Conservation (phyloP, 1,140 invertebrate genomes). For the Heterodera schachtii region DNA sequence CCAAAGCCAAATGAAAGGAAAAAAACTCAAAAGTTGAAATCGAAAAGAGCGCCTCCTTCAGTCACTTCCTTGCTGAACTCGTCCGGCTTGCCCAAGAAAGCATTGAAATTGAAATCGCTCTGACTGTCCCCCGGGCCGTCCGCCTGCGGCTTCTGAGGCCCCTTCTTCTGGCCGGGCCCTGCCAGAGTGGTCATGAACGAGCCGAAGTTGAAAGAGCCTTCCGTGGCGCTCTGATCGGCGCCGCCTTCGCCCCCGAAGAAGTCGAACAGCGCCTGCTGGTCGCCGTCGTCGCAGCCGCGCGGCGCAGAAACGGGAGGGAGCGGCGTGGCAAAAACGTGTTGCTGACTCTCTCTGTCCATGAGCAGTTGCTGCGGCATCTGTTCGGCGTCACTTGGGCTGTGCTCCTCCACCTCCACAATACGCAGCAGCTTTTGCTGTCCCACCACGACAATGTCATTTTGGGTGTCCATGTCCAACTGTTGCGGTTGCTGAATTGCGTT, state of each 20-base stretch:
- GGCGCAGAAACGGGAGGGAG: not conserved
- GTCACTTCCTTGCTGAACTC: not conserved
- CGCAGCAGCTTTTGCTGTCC: too few relatives aligned
- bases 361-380: too few relatives aligned
- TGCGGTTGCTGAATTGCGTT: not conserved
- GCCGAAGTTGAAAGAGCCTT: not conserved
- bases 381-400: too few relatives aligned
- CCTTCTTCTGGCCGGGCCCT: not conserved
- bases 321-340: not conserved
- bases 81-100: not conserved
- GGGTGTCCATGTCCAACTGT: not conserved
- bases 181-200: not conserved
- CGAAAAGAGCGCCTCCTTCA: not conserved
- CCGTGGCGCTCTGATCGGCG: not conserved
- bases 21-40: not conserved
- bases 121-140: not conserved
- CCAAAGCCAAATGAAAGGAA: too few relatives aligned
- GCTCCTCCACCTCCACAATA: too few relatives aligned
- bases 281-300: not conserved
- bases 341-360: not conserved
- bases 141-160: not conserved
- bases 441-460: too few relatives aligned
- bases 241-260: not conserved
- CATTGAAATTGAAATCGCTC: not conserved
- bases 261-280: not conserved